phyloP scores from a whole-genome alignment of 2,797 vertebrate species.

The Capromys pilorides region DNA sequence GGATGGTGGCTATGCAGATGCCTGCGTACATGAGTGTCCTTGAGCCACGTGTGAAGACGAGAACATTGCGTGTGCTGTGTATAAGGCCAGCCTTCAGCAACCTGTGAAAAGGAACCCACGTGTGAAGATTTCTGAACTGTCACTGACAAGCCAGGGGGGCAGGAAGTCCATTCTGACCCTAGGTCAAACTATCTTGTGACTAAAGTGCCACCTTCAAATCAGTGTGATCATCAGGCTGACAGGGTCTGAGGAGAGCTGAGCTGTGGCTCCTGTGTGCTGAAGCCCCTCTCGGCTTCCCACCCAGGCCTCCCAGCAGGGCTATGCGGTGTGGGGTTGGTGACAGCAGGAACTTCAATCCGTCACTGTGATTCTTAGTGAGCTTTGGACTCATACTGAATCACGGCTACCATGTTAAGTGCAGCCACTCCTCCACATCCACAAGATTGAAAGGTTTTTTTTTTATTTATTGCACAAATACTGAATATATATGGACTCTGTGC shows the following conservation, averaged over 20 bases:
- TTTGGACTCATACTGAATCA: neutral
- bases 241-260: no score
- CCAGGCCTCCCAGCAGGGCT: neutral
- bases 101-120: neutral
- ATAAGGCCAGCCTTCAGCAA: neutral
- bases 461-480: neutral
- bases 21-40: neutral
- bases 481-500: neutral
- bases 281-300: neutral
- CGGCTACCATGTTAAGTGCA: neutral
- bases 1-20: neutral
- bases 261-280: accelerated
- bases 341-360: neutral
- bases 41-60: neutral
- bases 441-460: neutral
- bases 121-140: neutral
- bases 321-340: accelerated
- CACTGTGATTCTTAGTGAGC: neutral
- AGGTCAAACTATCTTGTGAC: neutral
- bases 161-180: neutral
- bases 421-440: no score
- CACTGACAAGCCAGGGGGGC: neutral
- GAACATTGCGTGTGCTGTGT: neutral
- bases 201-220: neutral
- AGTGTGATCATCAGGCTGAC: neutral